These are phyloP conservation scores for Drosophila formosana DNA, from an alignment of 2,888 invertebrate genomes.

Conservation along the genomic window DNA sequence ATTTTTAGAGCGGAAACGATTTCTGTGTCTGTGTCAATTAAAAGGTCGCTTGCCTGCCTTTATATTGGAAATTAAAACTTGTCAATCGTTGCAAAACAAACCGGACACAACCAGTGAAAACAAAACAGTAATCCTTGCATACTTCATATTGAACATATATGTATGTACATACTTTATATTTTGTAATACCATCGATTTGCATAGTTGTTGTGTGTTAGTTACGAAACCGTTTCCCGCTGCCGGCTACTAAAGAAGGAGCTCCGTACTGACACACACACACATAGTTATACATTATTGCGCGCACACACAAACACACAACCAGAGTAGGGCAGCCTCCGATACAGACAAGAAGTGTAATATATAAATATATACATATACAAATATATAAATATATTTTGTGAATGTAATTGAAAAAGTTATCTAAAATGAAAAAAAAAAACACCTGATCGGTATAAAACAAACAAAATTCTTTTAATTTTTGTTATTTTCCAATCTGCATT, in stretches of 20 bases:
- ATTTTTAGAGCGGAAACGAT: no score
- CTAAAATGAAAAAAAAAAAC: constrained; percentile 37
- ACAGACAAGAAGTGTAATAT: constrained; percentile 37
- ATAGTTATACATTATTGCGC: constrained; percentile 1
- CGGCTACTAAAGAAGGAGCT: constrained; percentile 29
- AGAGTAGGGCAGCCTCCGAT: constrained; percentile 34
- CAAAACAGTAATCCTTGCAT: constrained; percentile 8
- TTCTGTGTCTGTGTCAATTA: no score
- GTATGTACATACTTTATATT: constrained; percentile 26
- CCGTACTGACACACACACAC: constrained; percentile 9
- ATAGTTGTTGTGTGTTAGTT: constrained; percentile 43
- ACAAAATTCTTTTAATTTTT: background rate
- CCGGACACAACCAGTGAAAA: constrained; percentile 4
- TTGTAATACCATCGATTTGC: constrained; percentile 36
- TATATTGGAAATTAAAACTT: constrained; percentile 19
- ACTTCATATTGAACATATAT: constrained; percentile 21
- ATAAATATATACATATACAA: constrained; percentile 1
- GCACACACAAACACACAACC: constrained; percentile 11
- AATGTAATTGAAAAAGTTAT: constrained; percentile 59
- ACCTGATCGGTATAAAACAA: constrained; percentile 38
- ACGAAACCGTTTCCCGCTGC: constrained; percentile 40
- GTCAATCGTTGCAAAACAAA: constrained; percentile 17
- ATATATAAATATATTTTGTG: constrained; percentile 62
- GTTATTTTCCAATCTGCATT: background rate
- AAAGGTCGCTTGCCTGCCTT: no score